Evolutionary conservation across 1,140 invertebrate species (phyloP).

Genomic region (Polypedilum pembai): DNA sequence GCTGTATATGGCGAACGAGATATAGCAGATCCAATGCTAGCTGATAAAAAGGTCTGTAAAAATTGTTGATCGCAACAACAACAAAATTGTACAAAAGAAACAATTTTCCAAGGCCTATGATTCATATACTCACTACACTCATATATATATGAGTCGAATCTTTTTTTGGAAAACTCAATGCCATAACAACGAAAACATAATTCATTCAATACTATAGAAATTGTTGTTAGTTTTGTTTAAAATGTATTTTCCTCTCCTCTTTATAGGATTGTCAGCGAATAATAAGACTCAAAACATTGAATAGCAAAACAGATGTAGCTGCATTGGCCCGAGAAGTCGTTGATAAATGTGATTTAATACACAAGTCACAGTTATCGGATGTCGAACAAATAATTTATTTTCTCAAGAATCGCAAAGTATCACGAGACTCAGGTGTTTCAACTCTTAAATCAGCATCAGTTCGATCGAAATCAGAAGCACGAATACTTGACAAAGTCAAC

Average conservation of each 20-base stretch:
- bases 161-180: conserved; percentile 21
- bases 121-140: background rate
- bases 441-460: conserved; percentile 29
- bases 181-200: conserved; percentile 24
- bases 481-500: conserved; percentile 34
- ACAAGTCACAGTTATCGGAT: conserved; percentile 72
- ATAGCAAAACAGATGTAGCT: conserved; percentile 69
- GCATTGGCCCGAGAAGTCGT: conserved; percentile 79
- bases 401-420: conserved; percentile 69
- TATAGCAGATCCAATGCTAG: conserved; percentile 73
- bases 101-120: conserved; percentile 18
- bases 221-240: background rate
- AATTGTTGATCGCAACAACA: conserved; percentile 9
- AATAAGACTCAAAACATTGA: conserved; percentile 77
- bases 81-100: background rate
- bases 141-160: background rate
- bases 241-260: conserved; percentile 32
- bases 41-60: conserved; percentile 67
- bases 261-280: conserved; percentile 68
- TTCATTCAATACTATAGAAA: background rate
- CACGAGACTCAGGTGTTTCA: conserved; percentile 39
- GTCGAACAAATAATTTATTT: conserved; percentile 90
- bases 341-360: conserved; percentile 81
- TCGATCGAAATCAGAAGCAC: conserved; percentile 35
- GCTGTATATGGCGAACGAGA: conserved; percentile 64